A percentile compares a stretch with the other conserved stretches of the same genome.
Evolutionary conservation across 2,888 invertebrate genomes (phyloP).

Genomic region (Formica aserva): DNA sequence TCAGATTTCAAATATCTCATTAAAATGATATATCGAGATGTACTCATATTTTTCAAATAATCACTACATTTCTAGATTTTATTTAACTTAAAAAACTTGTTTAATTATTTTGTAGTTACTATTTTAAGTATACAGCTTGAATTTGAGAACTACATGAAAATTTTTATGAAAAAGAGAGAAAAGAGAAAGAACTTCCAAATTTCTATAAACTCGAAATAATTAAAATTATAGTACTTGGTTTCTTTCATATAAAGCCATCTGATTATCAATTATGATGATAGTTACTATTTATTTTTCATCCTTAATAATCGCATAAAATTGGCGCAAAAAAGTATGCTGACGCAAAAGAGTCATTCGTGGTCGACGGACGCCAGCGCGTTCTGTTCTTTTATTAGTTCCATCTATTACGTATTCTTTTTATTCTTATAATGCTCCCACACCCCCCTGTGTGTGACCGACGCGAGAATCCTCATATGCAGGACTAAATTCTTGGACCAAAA

Average conservation of each 20-base stretch:
- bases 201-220: not conserved
- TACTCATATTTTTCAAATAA: not conserved
- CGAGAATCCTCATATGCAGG: conserved; percentile 66
- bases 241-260: too few relatives aligned
- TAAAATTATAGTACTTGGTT: too few relatives aligned
- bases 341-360: conserved; percentile 4
- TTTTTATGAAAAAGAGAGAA: not conserved
- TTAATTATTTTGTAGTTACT: not conserved
- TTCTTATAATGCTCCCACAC: conserved; percentile 13
- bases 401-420: conserved; percentile 14
- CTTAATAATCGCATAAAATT: conserved; percentile 12
- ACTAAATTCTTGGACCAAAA: conserved; percentile 70
- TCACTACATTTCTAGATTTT: not conserved
- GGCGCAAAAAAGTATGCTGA: not conserved
- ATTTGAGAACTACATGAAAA: not conserved
- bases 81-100: not conserved
- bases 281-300: not conserved
- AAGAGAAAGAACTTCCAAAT: not conserved
- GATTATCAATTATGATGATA: not conserved
- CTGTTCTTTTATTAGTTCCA: not conserved
- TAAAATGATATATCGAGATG: not conserved
- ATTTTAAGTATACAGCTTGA: not conserved
- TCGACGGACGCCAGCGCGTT: not conserved
- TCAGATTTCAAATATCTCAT: conserved; percentile 7
- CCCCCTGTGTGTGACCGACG: conserved; percentile 34